Base-by-base conservation (phyloP, 53 echinoderm and acorn worm genomes). In the Stichopus horrens region DNA sequence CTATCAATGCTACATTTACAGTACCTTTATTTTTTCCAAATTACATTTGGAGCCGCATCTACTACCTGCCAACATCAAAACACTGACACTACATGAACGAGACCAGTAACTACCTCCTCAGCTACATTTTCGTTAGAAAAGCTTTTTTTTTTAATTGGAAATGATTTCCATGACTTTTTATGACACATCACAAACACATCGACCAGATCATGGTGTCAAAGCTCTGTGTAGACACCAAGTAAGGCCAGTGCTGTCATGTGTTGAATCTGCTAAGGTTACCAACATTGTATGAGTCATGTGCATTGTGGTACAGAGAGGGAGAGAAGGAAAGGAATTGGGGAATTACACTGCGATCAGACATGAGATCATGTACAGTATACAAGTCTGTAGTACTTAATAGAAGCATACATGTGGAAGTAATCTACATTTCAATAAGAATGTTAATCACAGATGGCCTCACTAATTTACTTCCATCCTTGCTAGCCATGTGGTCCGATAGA, bases 151-250 rank as follows among this genome's bases (percentile, higher is more conserved):
- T 71, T 71, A 71, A 71, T 71, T 71, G 71, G 71, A 71, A 71
- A 71, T 71, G 71, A 71, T 71, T 71, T 71, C 37, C 71, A 71
- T 71, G 71, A 71, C 71, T 16, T 71, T 71, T 71, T 71, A 71
- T 71, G 71, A 71, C 71, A 71, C 71, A 71, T 71, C 71, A 71
- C 71, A 18, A 19, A 71, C 71, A 71, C 71, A 71, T 71, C 71
- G 14, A 71, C 14, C 71, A 71, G 71, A 71, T 71, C 71, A 71
- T 20, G 18, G 71, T 71, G n/a, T 71, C 71, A 71, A 71, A 71
- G 71, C 71, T 71, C 71, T 71, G 71, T 71, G 19, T 5, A 71
- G 71, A 71, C 20, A 71, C 63, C 71, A 71, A 71, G 71, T 71
- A 71, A 71, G 71, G 5, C 71, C n/a, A 71, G 16, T 71, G 18